Percentiles rank a stretch among this genome's conserved stretches.
These are phyloP conservation scores for Papilio protenor DNA, from an alignment of 2,888 invertebrate species.

Conservation along the genomic window DNA sequence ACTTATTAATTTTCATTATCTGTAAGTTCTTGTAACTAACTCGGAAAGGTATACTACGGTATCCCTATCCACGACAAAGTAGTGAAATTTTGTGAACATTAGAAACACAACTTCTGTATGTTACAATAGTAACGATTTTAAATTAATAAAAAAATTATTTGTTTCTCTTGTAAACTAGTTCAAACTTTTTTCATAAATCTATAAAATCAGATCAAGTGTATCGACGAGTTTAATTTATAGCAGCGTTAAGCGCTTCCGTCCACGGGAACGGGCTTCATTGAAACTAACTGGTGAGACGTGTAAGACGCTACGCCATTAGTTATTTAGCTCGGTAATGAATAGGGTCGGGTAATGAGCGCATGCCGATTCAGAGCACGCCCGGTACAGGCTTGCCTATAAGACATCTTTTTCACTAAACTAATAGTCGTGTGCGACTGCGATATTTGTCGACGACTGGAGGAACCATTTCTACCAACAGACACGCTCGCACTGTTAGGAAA, in stretches of 20 bases:
- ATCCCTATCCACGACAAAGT: background rate
- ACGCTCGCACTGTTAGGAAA: too few species aligned
- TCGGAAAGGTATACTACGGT: background rate
- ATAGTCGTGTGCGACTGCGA: background rate
- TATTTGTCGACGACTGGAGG: background rate
- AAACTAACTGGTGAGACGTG: slow-evolving; percentile 71
- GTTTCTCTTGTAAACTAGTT: background rate
- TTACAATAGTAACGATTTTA: background rate
- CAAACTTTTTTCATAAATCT: slow-evolving; percentile 23
- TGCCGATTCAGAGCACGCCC: slow-evolving; percentile 77
- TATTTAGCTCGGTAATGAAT: slow-evolving; percentile 78
- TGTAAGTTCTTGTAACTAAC: background rate
- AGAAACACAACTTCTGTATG: background rate
- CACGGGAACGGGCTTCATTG: slow-evolving; percentile 60
- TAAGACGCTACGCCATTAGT: slow-evolving; percentile 72
- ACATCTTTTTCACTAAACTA: background rate
- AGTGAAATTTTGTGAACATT: too few species aligned
- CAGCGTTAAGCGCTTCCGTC: slow-evolving; percentile 44
- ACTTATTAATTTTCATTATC: background rate
- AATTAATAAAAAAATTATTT: background rate
- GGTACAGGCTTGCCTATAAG: slow-evolving; percentile 54
- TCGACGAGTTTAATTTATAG: slow-evolving; percentile 44
- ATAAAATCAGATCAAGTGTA: slow-evolving; percentile 39
- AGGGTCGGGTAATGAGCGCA: slow-evolving; percentile 77
- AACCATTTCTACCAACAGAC: background rate